phyloP scores from a whole-genome alignment of 2,888 invertebrate genomes.

The Chromoteleia sp. region DNA sequence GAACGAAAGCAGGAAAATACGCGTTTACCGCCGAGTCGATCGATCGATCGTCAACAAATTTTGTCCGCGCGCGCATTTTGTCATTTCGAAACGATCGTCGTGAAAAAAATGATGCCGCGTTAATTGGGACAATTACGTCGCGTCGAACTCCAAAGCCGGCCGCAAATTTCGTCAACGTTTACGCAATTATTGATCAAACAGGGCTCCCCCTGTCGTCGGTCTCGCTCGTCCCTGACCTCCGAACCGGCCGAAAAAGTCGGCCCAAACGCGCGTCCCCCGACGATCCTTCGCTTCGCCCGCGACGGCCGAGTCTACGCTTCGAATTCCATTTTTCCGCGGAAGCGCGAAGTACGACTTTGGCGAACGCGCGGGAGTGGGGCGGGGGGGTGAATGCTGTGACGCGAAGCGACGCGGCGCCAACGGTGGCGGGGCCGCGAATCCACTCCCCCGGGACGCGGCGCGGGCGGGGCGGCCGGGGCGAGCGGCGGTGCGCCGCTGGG shows the following conservation, averaged over 20 bases:
- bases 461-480: background rate
- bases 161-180: conserved; percentile 20
- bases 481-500: conserved; percentile 74
- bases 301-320: background rate
- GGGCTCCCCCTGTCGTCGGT: background rate
- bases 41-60: too few relatives aligned
- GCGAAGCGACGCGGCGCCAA: conserved; percentile 51
- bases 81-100: too few relatives aligned
- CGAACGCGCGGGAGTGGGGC: conserved; percentile 6
- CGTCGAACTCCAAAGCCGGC: background rate
- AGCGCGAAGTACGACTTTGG: conserved; percentile 33
- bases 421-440: conserved; percentile 32
- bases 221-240: conserved; percentile 28
- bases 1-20: too few relatives aligned
- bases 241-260: background rate
- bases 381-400: conserved; percentile 55
- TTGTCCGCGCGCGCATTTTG: too few relatives aligned
- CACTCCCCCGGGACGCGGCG: conserved; percentile 5
- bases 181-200: conserved; percentile 37
- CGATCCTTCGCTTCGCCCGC: conserved; percentile 35
- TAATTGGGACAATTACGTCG: conserved; percentile 24
- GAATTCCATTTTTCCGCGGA: conserved; percentile 40
- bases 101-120: too few relatives aligned
- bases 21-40: too few relatives aligned
- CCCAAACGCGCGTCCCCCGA: background rate